Conservation (phyloP, 2,113 vertebrate genomes). For the Hypomesus transpacificus region DNA sequence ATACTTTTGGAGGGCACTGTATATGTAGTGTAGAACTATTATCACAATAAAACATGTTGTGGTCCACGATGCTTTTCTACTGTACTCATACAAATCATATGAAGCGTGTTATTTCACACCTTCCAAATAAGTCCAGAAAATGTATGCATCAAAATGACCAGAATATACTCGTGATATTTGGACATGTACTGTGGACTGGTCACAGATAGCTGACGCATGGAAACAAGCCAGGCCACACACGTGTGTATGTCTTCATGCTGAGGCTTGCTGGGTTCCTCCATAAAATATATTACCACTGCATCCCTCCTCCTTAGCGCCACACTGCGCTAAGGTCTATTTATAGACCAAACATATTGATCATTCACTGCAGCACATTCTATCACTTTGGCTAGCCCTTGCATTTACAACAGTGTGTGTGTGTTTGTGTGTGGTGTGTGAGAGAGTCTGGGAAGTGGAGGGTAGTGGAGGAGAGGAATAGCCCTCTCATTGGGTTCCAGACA, state of each 20-base stretch:
- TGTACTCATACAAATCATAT: too few species aligned
- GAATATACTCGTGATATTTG: too few species aligned
- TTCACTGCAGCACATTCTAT: slow-evolving; percentile 61
- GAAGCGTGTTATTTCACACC: too few species aligned
- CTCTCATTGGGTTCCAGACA: slow-evolving; percentile 54
- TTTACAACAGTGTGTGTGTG: slow-evolving; percentile 20
- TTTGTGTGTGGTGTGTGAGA: not conserved
- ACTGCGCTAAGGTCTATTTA: slow-evolving; percentile 67
- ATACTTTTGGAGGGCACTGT: too few species aligned
- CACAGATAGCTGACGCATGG: slow-evolving; percentile 40
- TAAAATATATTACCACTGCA: slow-evolving; percentile 71
- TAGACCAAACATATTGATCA: slow-evolving; percentile 77
- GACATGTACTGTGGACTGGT: not conserved
- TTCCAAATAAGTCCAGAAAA: too few species aligned
- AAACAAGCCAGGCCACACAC: slow-evolving; percentile 39
- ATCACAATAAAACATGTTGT: too few species aligned
- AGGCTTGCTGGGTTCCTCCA: slow-evolving; percentile 49
- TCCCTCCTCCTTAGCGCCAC: slow-evolving; percentile 62
- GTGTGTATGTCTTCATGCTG: slow-evolving; percentile 51
- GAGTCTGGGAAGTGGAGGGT: not conserved
- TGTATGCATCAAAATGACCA: too few species aligned
- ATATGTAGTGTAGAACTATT: too few species aligned
- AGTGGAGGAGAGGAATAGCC: slow-evolving; percentile 18
- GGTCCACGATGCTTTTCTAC: too few species aligned
- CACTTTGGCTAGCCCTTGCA: slow-evolving; percentile 48